Percentiles rank a stretch among this genome's conserved stretches.
Conservation (phyloP, 2,888 invertebrate genomes). For the Sclerodermus sp. region DNA sequence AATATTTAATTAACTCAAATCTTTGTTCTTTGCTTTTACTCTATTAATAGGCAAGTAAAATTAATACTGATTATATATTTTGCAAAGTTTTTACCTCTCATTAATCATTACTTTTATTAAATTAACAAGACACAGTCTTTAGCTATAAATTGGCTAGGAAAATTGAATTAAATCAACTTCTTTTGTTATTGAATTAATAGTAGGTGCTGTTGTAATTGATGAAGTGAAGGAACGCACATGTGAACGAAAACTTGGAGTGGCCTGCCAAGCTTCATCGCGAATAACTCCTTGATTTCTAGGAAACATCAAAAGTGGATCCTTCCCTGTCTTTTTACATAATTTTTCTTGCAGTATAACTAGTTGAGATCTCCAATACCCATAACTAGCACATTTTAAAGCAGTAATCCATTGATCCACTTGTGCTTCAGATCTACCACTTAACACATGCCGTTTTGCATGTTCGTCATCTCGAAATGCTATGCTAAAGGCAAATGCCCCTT, state of each 20-base stretch:
- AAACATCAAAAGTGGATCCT: conserved; percentile 66
- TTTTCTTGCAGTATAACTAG: conserved; percentile 68
- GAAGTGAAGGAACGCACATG: conserved; percentile 43
- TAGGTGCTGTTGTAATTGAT: conserved; percentile 31
- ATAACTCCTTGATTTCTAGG: conserved; percentile 64
- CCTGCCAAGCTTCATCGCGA: conserved; percentile 49
- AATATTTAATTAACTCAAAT: no score
- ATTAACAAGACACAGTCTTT: no score
- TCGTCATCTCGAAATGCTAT: conserved; percentile 70
- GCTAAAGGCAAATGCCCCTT: conserved; percentile 75
- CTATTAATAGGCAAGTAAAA: no score
- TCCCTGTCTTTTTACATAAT: conserved; percentile 70
- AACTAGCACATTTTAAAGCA: conserved; percentile 69
- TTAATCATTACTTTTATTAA: no score
- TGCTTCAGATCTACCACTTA: conserved; percentile 71
- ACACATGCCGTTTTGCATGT: conserved; percentile 69
- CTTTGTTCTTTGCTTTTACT: no score
- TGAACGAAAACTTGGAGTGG: conserved; percentile 45
- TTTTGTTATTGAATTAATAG: conserved; percentile 33
- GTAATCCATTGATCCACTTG: conserved; percentile 74
- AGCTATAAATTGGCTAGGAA: neutral
- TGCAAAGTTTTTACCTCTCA: no score
- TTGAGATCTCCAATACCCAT: conserved; percentile 70
- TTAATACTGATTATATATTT: no score
- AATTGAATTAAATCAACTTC: conserved; percentile 47